Base-by-base conservation (phyloP, 64 coral and sea anemone species). In the Porites australiensis region DNA sequence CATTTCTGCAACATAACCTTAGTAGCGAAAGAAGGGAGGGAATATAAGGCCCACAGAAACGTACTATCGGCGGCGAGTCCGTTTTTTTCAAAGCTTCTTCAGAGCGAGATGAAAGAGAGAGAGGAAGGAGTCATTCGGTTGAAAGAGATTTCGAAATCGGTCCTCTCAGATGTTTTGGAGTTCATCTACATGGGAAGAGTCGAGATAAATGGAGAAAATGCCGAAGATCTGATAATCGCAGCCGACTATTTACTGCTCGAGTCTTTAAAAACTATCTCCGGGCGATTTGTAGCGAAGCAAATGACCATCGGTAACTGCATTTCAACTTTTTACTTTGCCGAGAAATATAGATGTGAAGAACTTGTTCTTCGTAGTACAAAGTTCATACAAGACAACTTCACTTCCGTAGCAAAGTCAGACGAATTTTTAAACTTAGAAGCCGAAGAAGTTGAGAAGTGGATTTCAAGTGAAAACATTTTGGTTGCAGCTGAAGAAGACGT, bases 161-260 rank as follows among this genome's bases (percentile, higher is more conserved):
- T 75, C 46, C 49, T 74, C n/a, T 69, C 54, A 88, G 86, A 73
- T 58, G 44, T 88, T 27, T 47, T 88, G 70, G 61, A 58, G 55
- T 88, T 74, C 21, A 69, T 88, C 48, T 88, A 88, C 86, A 75
- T 69, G 44, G 86, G 86, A n/a, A 73, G 16, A 51, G 69, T 88
- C 52, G 61, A 74, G 0, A 22, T 88, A 54, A 88, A 50, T 15
- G 51, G 60, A 19, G 22, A 44, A 44, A 88, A 88, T 75, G 70
- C 57, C 50, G 14, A 44, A 5, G 54, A 16, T 74, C 22, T 88
- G 4, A 59, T 88, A 13, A 69, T 79, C 14, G 61, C 88, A 74
- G 75, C 88, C 16, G 62, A 89, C 21, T 89, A 79, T 70, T 78
- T 89, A 77, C 88, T 89, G 44, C 19, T 89, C 4, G 37, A 50